These are phyloP conservation scores for Darevskia nairensis DNA, from an alignment of 2,797 vertebrate genomes.

Conservation along the genomic window DNA sequence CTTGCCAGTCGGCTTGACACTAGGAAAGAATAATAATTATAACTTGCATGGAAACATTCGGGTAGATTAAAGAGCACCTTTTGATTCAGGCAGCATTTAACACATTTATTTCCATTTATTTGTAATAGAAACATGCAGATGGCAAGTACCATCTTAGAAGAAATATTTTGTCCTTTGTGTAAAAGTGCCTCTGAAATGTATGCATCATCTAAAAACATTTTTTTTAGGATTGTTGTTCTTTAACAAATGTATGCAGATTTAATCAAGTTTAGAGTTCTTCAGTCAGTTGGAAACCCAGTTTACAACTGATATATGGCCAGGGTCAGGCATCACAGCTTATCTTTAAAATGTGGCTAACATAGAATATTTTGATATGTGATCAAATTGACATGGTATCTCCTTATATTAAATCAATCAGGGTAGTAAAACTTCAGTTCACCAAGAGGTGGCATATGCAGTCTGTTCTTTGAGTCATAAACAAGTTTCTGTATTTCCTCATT, in stretches of 20 bases:
- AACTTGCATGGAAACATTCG: background rate
- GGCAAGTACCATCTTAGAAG: background rate
- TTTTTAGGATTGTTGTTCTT: background rate
- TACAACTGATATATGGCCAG: background rate
- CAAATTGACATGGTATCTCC: background rate
- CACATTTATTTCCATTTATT: background rate
- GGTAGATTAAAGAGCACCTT: background rate
- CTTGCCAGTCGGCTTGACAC: background rate
- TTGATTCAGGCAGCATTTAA: background rate
- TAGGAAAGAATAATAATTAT: background rate
- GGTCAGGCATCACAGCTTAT: background rate
- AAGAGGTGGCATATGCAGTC: constrained; percentile 70
- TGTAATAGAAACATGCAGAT: background rate
- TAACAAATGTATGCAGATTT: background rate
- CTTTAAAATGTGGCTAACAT: background rate
- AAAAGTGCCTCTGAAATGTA: background rate
- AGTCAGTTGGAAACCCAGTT: background rate
- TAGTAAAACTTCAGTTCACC: constrained; percentile 38
- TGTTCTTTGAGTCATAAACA: background rate
- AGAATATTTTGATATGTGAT: background rate
- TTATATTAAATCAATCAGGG: no score
- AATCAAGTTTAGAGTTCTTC: background rate
- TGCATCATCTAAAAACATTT: background rate
- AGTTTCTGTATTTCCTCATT: background rate
- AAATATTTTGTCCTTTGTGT: background rate